These are phyloP conservation scores for Chaetops frenatus DNA, from an alignment of 2,113 vertebrate species.

Conservation along the genomic window DNA sequence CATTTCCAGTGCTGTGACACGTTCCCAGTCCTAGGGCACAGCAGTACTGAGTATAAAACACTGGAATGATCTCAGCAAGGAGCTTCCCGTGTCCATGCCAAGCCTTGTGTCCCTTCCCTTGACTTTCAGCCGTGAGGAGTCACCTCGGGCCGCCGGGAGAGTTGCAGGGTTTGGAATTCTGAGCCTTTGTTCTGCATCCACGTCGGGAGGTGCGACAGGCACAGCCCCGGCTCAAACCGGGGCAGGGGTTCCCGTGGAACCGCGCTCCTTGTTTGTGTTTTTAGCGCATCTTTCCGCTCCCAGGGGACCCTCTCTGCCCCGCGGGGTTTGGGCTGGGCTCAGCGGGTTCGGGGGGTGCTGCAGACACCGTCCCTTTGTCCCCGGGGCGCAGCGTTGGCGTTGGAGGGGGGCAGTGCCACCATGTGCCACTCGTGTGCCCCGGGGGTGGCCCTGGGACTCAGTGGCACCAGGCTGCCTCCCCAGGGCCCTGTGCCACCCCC, in stretches of 20 bases:
- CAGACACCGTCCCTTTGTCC: conserved; percentile 29
- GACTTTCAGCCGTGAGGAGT: no score
- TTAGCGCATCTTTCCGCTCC: not conserved
- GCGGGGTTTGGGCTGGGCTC: no score
- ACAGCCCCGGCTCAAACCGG: accelerated
- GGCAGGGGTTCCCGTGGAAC: not conserved
- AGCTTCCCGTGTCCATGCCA: accelerated
- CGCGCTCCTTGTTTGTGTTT: not conserved
- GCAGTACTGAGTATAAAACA: not conserved
- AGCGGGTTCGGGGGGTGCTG: no score
- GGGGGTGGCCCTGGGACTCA: not conserved
- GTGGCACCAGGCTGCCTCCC: not conserved
- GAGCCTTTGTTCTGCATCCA: not conserved
- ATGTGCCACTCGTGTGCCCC: not conserved
- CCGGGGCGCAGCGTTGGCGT: not conserved
- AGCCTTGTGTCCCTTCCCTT: accelerated
- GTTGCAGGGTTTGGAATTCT: not conserved
- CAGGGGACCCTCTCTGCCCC: no score
- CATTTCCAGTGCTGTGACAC: accelerated
- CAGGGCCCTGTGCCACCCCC: not conserved
- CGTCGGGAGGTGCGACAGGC: not conserved
- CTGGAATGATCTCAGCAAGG: not conserved
- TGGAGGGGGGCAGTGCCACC: not conserved
- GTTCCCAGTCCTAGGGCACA: accelerated
- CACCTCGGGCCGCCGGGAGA: not conserved